Evolutionary conservation across 2,113 vertebrate genomes (phyloP).

Genomic region (Syngnathus scovelli): DNA sequence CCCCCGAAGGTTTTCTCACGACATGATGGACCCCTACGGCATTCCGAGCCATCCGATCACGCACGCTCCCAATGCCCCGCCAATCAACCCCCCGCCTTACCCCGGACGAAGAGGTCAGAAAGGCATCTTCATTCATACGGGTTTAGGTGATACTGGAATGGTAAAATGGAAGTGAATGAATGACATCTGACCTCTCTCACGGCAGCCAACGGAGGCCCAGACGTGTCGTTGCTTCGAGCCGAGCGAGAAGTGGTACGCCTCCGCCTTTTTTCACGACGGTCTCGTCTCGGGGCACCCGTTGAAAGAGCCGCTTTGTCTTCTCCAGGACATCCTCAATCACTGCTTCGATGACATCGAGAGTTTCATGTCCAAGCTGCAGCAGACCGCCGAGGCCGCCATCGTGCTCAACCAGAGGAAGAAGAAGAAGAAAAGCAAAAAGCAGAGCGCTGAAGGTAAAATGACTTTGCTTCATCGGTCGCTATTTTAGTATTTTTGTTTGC

Average conservation of each 20-base stretch:
- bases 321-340: slow-evolving; percentile 81
- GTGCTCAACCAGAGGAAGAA: slow-evolving; percentile 77
- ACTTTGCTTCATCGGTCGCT: no score
- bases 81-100: slow-evolving; percentile 64
- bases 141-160: no score
- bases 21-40: slow-evolving; percentile 41
- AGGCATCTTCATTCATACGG: not conserved
- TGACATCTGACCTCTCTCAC: slow-evolving; percentile 12
- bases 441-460: slow-evolving; percentile 57
- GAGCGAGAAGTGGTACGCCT: slow-evolving; percentile 74
- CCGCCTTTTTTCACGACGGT: not conserved
- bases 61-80: slow-evolving; percentile 56
- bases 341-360: slow-evolving; percentile 83
- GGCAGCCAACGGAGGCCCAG: slow-evolving; percentile 58
- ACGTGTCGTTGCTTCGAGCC: slow-evolving; percentile 59
- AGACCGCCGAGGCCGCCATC: slow-evolving; percentile 75
- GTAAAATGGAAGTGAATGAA: no score
- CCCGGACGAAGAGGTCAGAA: slow-evolving; percentile 58
- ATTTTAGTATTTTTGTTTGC: not conserved
- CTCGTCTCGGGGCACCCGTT: not conserved
- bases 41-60: slow-evolving; percentile 53
- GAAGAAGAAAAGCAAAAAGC: slow-evolving; percentile 77
- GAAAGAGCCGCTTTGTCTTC: not conserved
- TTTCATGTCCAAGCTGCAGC: slow-evolving; percentile 81
- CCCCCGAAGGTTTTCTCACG: slow-evolving; percentile 28